Evolutionary conservation across 2,113 vertebrate species (phyloP), one percentile per base, ranked within the genome.

Genomic region (Cololabis saira): DNA sequence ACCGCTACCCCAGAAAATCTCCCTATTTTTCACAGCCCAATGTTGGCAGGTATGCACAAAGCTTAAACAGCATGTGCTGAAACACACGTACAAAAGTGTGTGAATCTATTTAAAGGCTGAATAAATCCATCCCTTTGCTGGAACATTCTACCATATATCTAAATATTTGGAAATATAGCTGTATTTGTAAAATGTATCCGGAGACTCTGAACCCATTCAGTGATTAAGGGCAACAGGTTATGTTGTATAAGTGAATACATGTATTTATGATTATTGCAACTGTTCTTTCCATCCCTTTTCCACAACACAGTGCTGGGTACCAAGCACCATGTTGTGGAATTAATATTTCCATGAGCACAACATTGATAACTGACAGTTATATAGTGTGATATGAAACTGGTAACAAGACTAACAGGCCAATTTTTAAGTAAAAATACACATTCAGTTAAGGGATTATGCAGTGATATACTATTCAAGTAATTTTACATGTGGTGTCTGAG

Each of bases 21-120:
- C n/a, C n/a, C n/a, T n/a, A n/a, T n/a, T n/a, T n/a, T n/a, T n/a
- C n/a, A n/a, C n/a, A n/a, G n/a, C n/a, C n/a, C n/a, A n/a, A n/a
- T n/a, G n/a, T n/a, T n/a, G n/a, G n/a, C n/a, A n/a, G n/a, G n/a
- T n/a, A n/a, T n/a, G n/a, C 0, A 12, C 75, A 2, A 87, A 88
- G 62, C 88, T 93, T 1, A 30, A 76, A 2, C 61, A 88, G 63
- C 91, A 92, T n/a, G 76, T 78, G 81, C 48, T 67, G 16, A 63
- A 69, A 41, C 89, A 91, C 67, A 61, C n/a, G 16, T 75, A 71
- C 30, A 45, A 42, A 17, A 24, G 18, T 55, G 51, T 40, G 1
- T 73, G 66, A 81, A 37, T 21, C 15, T 12, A 12, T 67, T 52
- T 27, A 21, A 75, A 48, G 43, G 61, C 62, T 55, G 37, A 44